Evolutionary conservation across 2,888 invertebrate species (phyloP), one percentile per base, ranked within the genome.

Genomic region (Athalia circularis): DNA sequence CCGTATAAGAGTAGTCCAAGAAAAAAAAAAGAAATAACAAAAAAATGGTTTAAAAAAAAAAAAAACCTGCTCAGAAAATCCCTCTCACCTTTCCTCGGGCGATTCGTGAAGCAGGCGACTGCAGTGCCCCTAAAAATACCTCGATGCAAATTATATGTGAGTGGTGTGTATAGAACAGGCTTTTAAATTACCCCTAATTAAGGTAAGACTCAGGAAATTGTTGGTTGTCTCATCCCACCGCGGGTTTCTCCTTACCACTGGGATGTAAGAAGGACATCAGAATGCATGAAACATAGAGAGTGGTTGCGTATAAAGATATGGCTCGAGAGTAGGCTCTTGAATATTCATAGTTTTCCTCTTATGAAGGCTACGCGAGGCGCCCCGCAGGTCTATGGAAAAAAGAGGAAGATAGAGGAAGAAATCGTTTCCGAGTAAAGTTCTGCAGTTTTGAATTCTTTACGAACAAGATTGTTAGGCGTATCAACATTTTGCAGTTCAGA

Each of bases 271-370:
- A 87, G 87, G 86, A 74, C 85, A 87, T 85, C 86, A 86, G 86
- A 87, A 87, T 87, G 87, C 87, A 87, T 87, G 87, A 84, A 87
- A 85, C 85, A 87, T 83, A 84, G 83, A 65, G 77, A 83, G 79
- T 65, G 79, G 80, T 75, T 78, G 79, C 77, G 77, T 80, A 82
- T 78, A 67, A 65, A 81, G 84, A 84, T 84, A 84, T 84, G 83
- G 77, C 81, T 81, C 81, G 82, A 80, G 81, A 83, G 79, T 29
- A 81, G 83, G 81, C 82, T 82, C 81, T 83, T 87, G 87, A 86
- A 87, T 87, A 87, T 87, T 87, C 87, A 87, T 87, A 81, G 84
- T 52, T 11, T 72, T 59, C 57, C 75, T 29, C 29, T 72, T 59
- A 64, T 64, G 50, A 62, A 52, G 62, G 75, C 50, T 57, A 48